Conservation (phyloP, 1,140 invertebrate genomes). For the Conus betulinus region DNA sequence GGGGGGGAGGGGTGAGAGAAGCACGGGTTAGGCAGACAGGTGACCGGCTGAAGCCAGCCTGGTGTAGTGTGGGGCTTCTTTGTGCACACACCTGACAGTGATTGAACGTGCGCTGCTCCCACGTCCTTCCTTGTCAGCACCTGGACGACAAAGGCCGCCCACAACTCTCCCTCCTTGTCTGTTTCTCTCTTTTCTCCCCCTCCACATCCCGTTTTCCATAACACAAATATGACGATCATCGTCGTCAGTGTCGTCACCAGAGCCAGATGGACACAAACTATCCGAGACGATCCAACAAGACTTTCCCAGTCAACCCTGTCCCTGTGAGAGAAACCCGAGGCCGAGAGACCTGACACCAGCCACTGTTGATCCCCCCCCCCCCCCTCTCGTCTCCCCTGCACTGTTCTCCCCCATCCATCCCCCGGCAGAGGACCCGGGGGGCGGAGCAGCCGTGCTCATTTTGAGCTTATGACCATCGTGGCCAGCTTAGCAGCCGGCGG, state of each 20-base stretch:
- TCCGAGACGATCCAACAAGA: no score
- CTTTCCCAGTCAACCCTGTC: no score
- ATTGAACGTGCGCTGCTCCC: neutral
- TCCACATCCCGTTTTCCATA: no score
- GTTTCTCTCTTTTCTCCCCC: neutral
- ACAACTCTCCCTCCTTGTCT: neutral
- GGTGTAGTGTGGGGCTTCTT: neutral
- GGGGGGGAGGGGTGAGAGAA: neutral
- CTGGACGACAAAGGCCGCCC: neutral
- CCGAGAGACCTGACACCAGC: no score
- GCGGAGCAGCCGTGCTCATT: neutral
- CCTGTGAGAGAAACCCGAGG: no score
- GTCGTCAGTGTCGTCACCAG: no score
- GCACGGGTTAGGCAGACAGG: neutral
- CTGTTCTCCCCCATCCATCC: neutral
- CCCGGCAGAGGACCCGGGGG: neutral
- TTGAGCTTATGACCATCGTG: neutral
- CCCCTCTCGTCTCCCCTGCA: neutral
- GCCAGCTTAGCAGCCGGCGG: neutral
- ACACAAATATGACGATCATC: no score
- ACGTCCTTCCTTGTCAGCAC: neutral
- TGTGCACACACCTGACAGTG: neutral
- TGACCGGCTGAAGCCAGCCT: neutral
- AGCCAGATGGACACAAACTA: no score
- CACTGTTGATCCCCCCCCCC: neutral